These are phyloP conservation scores for Dermochelys coriacea DNA, from an alignment of 2,797 vertebrate genomes.

Conservation along the genomic window DNA sequence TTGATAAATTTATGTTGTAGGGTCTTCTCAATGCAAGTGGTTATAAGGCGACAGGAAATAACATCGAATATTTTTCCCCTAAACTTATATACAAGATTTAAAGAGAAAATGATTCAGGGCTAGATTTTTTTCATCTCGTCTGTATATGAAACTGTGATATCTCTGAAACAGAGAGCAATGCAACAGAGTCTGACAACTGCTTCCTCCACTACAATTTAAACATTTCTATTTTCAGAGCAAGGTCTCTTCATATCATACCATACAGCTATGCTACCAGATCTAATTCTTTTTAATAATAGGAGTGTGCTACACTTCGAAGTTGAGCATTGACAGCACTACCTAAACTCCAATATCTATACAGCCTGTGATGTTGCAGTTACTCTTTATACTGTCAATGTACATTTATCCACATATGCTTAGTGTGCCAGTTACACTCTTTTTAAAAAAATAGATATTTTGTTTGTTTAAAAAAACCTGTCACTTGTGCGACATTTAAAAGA, in stretches of 20 bases:
- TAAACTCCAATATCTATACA: background rate
- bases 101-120: background rate
- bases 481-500: background rate
- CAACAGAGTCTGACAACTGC: background rate
- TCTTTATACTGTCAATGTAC: background rate
- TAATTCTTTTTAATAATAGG: constrained; percentile 17
- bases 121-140: constrained; percentile 14
- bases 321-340: constrained; percentile 26
- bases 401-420: background rate
- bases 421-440: constrained; percentile 20
- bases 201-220: background rate
- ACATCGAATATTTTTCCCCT: background rate
- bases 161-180: background rate
- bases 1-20: constrained; percentile 30
- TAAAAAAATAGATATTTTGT: background rate
- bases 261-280: background rate
- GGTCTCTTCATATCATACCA: background rate
- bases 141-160: constrained; percentile 1
- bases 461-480: background rate
- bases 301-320: background rate
- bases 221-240: constrained; percentile 26
- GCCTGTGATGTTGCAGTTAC: constrained; percentile 30
- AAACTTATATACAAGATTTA: background rate
- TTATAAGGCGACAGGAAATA: constrained; percentile 48
- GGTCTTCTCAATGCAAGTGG: background rate